A percentile compares a stretch with the other conserved stretches of the same genome.
Evolutionary conservation across 35 echinoderm and acorn worm species (phyloP).

Genomic region (Apostichopus japonicus): DNA sequence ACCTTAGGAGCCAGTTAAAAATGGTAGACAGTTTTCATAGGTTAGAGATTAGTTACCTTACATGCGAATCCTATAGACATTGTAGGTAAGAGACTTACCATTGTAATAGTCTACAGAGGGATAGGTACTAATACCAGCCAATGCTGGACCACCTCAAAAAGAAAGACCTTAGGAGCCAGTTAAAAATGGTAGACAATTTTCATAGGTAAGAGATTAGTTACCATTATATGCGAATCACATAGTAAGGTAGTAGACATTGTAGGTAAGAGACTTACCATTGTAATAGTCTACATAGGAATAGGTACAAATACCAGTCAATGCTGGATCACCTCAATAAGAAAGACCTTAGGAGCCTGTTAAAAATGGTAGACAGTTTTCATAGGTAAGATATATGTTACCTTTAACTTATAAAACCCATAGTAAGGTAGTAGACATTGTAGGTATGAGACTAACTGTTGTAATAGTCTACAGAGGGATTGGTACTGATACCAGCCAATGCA

Average conservation of each 20-base stretch:
- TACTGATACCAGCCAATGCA: no score
- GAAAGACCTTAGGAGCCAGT: slow-evolving; percentile 93
- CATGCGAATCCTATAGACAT: no score
- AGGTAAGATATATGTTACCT: not conserved
- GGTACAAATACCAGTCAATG: slow-evolving; percentile 31
- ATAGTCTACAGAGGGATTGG: no score
- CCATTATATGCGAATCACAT: no score
- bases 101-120: no score
- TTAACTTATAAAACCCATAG: slow-evolving; percentile 54
- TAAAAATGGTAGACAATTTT: slow-evolving; percentile 99
- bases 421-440: no score
- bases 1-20: slow-evolving; percentile 92
- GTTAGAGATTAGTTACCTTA: slow-evolving; percentile 35
- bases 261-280: no score
- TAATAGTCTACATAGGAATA: no score
- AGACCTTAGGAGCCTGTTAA: not conserved
- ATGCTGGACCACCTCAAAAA: slow-evolving; percentile 99
- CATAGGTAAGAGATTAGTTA: slow-evolving; percentile 74
- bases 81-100: no score
- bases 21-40: slow-evolving; percentile 99
- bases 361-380: slow-evolving; percentile 85
- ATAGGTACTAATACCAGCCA: no score
- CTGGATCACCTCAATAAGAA: slow-evolving; percentile 98
- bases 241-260: no score
- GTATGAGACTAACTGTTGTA: no score